Base-by-base conservation (phyloP, 2,888 invertebrate genomes). In the Ochropleura leucogaster region DNA sequence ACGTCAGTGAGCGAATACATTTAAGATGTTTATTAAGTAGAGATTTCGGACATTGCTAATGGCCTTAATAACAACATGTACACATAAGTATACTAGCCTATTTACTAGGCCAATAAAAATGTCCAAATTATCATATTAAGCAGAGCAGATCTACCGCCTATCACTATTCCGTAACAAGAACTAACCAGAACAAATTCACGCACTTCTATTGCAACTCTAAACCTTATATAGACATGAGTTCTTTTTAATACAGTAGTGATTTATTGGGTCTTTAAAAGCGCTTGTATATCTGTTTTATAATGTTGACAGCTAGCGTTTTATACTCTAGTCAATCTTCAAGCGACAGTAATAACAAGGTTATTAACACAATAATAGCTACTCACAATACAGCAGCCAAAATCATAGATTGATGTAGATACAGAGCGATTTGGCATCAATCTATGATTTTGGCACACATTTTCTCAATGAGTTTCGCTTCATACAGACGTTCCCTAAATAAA, bases 91-190 rank as follows among this genome's bases (percentile, higher is more conserved):
- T 14, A 79, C n/a, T 47, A 53, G 57, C 57, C 51, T 80, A 64
- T 67, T 79, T 63, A 68, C 47, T 5, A 40, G 57, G 40, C 44
- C 3, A 79, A 80, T 78, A 62, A 72, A 79, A 72, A 68, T 68
- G 44, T 60, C 60, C 30, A 51, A 60, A 81, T 81, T 74, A 70
- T 16, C 67, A 82, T 78, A 82, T 68, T 78, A 81, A 78, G 46
- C 67, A 68, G 64, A 70, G 82, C 82, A 78, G 18, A 72, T 62
- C 74, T 60, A 55, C 55, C 68, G 60, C 72, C 62, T 40, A 77
- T 67, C 8, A 18, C 12, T 18, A 68, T 82, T 68, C 60, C 65
- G 77, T 60, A 80, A 77, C 14, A 6, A 40, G 14, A 59, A 4
- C 16, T 40, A 59, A 62, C 20, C 44, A 20, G 62, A 51, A 57